phyloP scores from a whole-genome alignment of 92 coral and sea anemone genomes.

The Paramuricea clavata region DNA sequence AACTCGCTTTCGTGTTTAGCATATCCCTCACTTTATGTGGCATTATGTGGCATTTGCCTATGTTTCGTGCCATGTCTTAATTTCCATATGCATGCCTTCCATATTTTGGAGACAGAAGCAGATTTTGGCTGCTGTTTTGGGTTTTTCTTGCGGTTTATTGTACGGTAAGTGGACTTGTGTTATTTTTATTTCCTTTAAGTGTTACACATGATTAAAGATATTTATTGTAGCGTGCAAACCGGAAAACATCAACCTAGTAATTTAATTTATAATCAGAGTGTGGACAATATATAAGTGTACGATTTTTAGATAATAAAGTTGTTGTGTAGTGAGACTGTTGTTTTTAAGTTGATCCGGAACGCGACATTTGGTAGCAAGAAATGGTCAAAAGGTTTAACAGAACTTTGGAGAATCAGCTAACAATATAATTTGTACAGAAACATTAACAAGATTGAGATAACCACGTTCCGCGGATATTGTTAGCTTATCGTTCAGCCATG shows the following conservation, averaged over 20 bases:
- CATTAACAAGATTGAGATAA: no score
- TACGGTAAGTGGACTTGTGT: constrained; percentile 4
- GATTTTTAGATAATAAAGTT: no score
- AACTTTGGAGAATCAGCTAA: no score
- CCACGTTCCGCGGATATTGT: constrained; percentile 6
- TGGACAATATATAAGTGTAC: no score
- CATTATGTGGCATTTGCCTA: constrained; percentile 24
- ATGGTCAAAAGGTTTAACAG: no score
- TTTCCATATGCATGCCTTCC: constrained; percentile 22
- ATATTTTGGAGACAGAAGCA: neutral
- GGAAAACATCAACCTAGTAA: neutral
- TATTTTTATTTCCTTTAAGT: constrained; percentile 12
- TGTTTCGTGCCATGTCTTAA: neutral
- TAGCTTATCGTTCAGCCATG: constrained; percentile 32
- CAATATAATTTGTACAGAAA: no score
- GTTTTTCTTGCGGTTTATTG: neutral
- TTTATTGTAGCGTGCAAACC: neutral
- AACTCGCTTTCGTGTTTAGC: constrained; percentile 25
- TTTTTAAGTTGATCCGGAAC: no score
- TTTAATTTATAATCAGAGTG: neutral
- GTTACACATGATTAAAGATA: constrained; percentile 3
- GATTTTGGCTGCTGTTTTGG: no score
- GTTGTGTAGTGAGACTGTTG: no score
- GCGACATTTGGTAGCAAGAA: no score
- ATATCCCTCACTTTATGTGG: neutral